Percentiles rank a stretch among this genome's conserved stretches.
Evolutionary conservation across 1,140 invertebrate genomes (phyloP).

Genomic region (Brachionus angularis): DNA sequence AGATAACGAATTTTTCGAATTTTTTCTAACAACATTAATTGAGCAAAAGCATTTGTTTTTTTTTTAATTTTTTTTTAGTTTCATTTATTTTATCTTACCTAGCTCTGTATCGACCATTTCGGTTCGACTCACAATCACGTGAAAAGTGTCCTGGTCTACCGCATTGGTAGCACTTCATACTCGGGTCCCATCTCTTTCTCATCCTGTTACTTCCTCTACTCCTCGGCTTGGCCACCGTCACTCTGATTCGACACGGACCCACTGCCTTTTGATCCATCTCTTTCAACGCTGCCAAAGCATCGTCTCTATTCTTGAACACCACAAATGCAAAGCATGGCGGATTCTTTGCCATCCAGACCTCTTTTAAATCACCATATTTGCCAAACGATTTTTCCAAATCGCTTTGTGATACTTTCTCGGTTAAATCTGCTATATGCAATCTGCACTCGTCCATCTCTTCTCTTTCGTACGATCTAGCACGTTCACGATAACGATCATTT

Average conservation of each 20-base stretch:
- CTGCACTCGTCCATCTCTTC: constrained; percentile 47
- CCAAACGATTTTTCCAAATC: constrained; percentile 53
- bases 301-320: constrained; percentile 53
- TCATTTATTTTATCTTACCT: constrained; percentile 11
- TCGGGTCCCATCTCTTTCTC: constrained; percentile 49
- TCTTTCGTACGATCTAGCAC: not conserved
- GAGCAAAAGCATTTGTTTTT: constrained; percentile 26
- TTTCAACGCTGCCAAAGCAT: constrained; percentile 53
- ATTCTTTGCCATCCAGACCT: constrained; percentile 56
- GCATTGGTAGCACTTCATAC: constrained; percentile 56
- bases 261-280: constrained; percentile 51
- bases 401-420: constrained; percentile 46
- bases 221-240: constrained; percentile 53
- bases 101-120: not conserved
- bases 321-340: constrained; percentile 59
- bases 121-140: constrained; percentile 30
- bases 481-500: not conserved
- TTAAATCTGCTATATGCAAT: constrained; percentile 52
- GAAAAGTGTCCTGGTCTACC: constrained; percentile 55
- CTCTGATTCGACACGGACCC: constrained; percentile 48
- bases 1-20: not conserved
- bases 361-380: constrained; percentile 53
- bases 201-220: constrained; percentile 47
- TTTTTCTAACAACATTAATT: constrained; percentile 12
- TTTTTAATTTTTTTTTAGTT: constrained; percentile 6